These are phyloP conservation scores for Chaenodraco wilsoni DNA, from an alignment of 2,797 vertebrate species.

Conservation along the genomic window DNA sequence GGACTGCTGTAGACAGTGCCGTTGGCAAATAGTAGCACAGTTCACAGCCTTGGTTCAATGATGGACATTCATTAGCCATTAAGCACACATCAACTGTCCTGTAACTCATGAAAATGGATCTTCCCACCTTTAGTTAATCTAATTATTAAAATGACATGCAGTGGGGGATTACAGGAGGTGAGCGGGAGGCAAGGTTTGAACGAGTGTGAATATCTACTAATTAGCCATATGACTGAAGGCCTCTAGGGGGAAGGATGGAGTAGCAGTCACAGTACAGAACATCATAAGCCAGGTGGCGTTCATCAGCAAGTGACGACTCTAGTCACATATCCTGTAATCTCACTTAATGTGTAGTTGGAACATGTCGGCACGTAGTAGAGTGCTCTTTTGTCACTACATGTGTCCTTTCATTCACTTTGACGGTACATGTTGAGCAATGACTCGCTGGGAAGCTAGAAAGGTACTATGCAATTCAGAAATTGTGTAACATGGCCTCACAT, in stretches of 20 bases:
- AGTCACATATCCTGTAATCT: constrained; percentile 16
- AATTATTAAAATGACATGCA: constrained; percentile 48
- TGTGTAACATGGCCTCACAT: background rate
- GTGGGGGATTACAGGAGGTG: constrained; percentile 34
- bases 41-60: constrained; percentile 11
- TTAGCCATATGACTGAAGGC: constrained; percentile 50
- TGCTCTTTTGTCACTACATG: background rate
- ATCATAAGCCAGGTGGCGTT: constrained; percentile 8
- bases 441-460: background rate
- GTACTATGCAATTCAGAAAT: background rate
- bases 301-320: background rate
- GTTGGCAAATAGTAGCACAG: background rate
- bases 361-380: background rate
- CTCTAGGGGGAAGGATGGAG: constrained; percentile 20
- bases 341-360: constrained; percentile 18
- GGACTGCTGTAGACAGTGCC: background rate
- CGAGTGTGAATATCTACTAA: constrained; percentile 51
- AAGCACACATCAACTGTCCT: constrained; percentile 17
- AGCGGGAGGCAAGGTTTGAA: constrained; percentile 17
- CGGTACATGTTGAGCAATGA: background rate
- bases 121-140: constrained; percentile 27
- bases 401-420: constrained; percentile 4
- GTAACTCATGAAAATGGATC: constrained; percentile 10
- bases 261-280: constrained; percentile 6
- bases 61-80: constrained; percentile 24